Percentiles rank a stretch among this genome's conserved stretches.
Evolutionary conservation across 2,797 vertebrate species (phyloP).

Genomic region (Clarias laeviceps): DNA sequence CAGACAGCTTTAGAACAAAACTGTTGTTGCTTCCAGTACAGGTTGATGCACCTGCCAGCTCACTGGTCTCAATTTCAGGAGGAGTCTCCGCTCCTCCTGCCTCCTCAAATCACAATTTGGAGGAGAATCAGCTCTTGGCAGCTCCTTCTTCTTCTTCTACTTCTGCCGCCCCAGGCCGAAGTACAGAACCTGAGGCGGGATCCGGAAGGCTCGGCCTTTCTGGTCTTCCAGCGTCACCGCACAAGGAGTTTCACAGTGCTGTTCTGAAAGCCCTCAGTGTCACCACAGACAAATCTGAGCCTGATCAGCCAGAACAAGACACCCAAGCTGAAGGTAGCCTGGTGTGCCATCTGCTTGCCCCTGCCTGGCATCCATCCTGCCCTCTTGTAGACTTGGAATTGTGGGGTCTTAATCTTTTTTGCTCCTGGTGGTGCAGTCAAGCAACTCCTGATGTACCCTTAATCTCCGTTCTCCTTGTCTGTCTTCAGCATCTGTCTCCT

Average conservation of each 20-base stretch:
- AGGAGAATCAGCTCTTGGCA: constrained; percentile 41
- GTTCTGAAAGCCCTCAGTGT: constrained; percentile 79
- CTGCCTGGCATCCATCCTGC: constrained; percentile 31
- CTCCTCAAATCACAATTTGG: constrained; percentile 33
- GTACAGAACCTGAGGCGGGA: constrained; percentile 33
- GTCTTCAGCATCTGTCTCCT: too few relatives aligned
- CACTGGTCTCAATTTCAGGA: constrained; percentile 54
- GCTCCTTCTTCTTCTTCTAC: constrained; percentile 32
- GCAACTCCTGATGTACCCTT: neutral
- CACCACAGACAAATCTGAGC: constrained; percentile 63
- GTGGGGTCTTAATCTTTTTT: constrained; percentile 29
- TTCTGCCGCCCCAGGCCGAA: constrained; percentile 35
- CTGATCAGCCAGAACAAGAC: constrained; percentile 55
- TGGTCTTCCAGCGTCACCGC: constrained; percentile 66
- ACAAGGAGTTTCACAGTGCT: constrained; percentile 81
- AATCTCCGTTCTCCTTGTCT: too few relatives aligned
- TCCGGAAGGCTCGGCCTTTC: constrained; percentile 34
- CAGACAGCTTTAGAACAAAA: constrained; percentile 54
- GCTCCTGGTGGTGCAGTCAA: constrained; percentile 32
- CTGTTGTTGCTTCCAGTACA: constrained; percentile 68
- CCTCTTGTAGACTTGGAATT: constrained; percentile 7
- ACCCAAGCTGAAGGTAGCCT: constrained; percentile 78
- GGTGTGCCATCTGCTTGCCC: constrained; percentile 50
- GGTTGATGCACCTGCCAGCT: constrained; percentile 50
- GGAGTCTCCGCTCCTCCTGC: constrained; percentile 45